Evolutionary conservation across 2,888 invertebrate genomes (phyloP).

Genomic region (Tromatobia lineatoria): DNA sequence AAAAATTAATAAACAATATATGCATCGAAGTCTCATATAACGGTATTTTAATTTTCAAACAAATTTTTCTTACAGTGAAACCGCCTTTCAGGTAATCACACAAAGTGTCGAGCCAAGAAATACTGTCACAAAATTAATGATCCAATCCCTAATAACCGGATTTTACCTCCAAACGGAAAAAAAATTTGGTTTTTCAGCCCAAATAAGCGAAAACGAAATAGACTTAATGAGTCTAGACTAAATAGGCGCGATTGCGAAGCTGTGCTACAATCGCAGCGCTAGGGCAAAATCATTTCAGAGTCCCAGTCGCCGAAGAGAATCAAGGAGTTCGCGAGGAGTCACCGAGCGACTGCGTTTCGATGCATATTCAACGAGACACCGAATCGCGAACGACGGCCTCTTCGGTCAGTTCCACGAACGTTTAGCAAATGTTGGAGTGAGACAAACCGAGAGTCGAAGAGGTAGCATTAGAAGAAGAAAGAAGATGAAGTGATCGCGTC

Average conservation of each 20-base stretch:
- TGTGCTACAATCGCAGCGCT: neutral
- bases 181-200: too few species aligned
- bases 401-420: slow-evolving; percentile 53
- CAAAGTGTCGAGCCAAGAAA: too few species aligned
- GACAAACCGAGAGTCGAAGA: slow-evolving; percentile 15
- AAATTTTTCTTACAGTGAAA: too few species aligned
- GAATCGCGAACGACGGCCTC: slow-evolving; percentile 46
- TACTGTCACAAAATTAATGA: too few species aligned
- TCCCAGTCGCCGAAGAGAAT: slow-evolving; percentile 8
- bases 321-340: neutral
- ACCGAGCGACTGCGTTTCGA: slow-evolving; percentile 25
- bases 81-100: too few species aligned
- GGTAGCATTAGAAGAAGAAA: neutral
- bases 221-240: neutral
- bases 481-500: neutral
- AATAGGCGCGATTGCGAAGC: neutral
- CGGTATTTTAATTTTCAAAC: too few species aligned
- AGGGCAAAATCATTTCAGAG: slow-evolving; percentile 6
- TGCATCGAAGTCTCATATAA: too few species aligned
- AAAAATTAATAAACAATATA: too few species aligned
- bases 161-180: neutral
- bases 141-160: too few species aligned
- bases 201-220: too few species aligned
- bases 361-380: slow-evolving; percentile 74
- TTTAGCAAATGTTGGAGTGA: slow-evolving; percentile 58